A percentile compares a stretch with the other conserved stretches of the same genome.
Evolutionary conservation across 2,797 vertebrate genomes (phyloP).

Genomic region (Clarias fuscus): DNA sequence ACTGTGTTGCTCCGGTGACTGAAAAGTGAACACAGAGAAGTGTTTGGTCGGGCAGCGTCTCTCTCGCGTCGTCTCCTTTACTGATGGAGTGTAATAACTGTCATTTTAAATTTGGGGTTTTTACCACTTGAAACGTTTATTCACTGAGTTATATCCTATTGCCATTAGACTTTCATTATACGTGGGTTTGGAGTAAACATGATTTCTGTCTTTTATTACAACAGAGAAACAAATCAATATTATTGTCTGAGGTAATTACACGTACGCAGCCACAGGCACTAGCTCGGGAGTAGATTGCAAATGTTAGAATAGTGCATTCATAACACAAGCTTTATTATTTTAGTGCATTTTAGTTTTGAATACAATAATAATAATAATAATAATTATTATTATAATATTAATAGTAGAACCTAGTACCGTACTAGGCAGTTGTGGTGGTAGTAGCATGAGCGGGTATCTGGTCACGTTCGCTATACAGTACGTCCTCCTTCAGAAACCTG

Average conservation of each 20-base stretch:
- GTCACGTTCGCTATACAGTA: too few species aligned
- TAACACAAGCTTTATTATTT: neutral
- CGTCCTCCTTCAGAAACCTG: too few species aligned
- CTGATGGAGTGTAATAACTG: neutral
- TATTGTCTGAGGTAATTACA: neutral
- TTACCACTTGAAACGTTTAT: neutral
- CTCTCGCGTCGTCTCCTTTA: neutral
- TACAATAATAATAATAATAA: neutral
- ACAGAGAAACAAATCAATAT: neutral
- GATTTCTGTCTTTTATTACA: conserved; percentile 1
- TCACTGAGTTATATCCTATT: neutral
- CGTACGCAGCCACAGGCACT: neutral
- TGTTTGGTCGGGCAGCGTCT: neutral
- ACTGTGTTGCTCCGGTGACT: neutral
- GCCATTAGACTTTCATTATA: neutral
- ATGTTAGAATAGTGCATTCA: neutral
- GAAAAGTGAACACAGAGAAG: neutral
- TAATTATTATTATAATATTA: too few species aligned
- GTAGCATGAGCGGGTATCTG: too few species aligned
- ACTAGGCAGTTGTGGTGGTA: too few species aligned
- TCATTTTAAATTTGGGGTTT: neutral
- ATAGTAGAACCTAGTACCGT: too few species aligned
- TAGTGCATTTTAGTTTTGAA: neutral
- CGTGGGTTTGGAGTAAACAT: neutral
- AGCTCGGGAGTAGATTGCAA: neutral